Percentiles rank a stretch among this genome's conserved stretches.
Evolutionary conservation across 2,888 invertebrate species (phyloP).

Genomic region (Oxystoma pomonae): DNA sequence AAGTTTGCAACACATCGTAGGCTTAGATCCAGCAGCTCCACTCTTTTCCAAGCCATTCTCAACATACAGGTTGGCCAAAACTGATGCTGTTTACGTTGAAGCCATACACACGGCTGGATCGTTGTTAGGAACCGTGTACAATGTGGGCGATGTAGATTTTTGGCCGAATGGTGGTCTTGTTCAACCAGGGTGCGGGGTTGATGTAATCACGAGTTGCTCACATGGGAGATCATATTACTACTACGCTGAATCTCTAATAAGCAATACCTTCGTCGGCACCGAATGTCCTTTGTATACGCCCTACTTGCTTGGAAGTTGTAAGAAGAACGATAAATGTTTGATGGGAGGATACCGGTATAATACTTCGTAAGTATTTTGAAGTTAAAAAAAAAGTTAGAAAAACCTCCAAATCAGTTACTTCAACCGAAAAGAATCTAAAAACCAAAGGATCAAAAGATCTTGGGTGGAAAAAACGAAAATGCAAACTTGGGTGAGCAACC

Average conservation of each 20-base stretch:
- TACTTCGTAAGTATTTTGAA: conserved; percentile 1
- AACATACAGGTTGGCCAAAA: conserved; percentile 11
- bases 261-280: conserved; percentile 20
- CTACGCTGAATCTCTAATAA: conserved; percentile 46
- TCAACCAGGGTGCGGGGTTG: conserved; percentile 26
- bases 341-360: conserved; percentile 25
- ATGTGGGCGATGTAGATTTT: conserved; percentile 17
- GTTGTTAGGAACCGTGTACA: conserved; percentile 13
- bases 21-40: conserved; percentile 22
- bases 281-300: conserved; percentile 21
- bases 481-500: no score
- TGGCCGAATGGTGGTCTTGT: conserved; percentile 24
- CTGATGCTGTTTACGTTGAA: conserved; percentile 19
- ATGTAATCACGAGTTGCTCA: conserved; percentile 42
- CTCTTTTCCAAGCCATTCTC: conserved; percentile 8
- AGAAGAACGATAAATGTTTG: conserved; percentile 7
- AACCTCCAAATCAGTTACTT: no score
- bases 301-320: conserved; percentile 21
- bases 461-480: no score
- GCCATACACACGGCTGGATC: conserved; percentile 16
- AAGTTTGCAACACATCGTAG: conserved; percentile 9
- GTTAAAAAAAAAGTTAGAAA: no score
- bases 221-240: conserved; percentile 46
- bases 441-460: no score
- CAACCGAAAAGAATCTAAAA: no score